Base-by-base conservation (phyloP, 2,888 invertebrate species). In the Anodontia alba region DNA sequence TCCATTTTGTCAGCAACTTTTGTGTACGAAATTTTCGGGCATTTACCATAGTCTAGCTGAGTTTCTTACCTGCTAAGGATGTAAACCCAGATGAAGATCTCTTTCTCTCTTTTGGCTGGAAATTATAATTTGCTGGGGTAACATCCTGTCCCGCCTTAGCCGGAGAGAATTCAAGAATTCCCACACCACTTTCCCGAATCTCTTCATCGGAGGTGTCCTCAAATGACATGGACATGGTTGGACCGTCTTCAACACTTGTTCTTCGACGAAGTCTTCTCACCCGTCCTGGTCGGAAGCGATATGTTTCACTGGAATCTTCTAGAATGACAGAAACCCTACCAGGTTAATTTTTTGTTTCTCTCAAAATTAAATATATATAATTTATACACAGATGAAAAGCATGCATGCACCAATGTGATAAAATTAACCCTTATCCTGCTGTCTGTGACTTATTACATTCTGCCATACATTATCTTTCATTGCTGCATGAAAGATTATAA, bases 131-230 rank as follows among this genome's bases (percentile, higher is more conserved):
- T 86, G 97, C 96, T 0, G 98, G 98, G 0, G 98, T 98, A 76
- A 98, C 97, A 93, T 98, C 98, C 92, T 96, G 96, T 0, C 98
- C 98, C 0, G 97, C 97, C 93, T 97, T 97, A 86, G 97, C 97
- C 0, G 98, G 97, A 33, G 97, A 96, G 94, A 98, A 97, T 94
- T 98, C 98, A 74, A 98, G 90, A 51, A 95, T 95, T 23, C 95
- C 95, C 20, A 88, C 90, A 15, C 95, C 95, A 79, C 94, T 94
- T 76, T 94, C 92, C 2, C 94, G 88, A 36, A 93, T 91, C 23
- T 93, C 93, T 36, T 94, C 94, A 36, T 94, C 93, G 46, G 93
- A 92, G 15, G 93, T 91, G 38, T 89, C 91, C 12, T 90, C 92
- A 78, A 91, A 92, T 17, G 91, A 91, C 81, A 92, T 90, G 42